phyloP scores from a whole-genome alignment of 2,113 vertebrate genomes.

The Craseonycteris thonglongyai region DNA sequence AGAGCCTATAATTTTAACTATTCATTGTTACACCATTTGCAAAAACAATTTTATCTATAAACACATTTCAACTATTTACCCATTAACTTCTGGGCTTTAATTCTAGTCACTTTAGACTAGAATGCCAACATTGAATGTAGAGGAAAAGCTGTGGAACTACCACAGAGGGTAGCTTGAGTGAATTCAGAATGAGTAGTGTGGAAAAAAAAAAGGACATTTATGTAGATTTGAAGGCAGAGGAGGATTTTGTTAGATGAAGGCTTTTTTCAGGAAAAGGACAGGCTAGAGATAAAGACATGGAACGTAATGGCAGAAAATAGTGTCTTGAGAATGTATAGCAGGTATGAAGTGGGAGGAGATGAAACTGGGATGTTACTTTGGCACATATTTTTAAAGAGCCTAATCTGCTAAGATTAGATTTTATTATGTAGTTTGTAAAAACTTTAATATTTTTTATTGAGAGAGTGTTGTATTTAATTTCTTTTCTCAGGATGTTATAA shows the following conservation, averaged over 20 bases:
- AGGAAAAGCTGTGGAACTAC: not conserved
- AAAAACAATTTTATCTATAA: not conserved
- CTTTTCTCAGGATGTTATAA: not conserved
- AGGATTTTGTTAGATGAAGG: not conserved
- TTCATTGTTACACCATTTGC: not conserved
- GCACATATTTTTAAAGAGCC: not conserved
- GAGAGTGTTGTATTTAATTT: not conserved
- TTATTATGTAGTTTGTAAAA: not conserved
- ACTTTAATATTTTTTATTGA: not conserved
- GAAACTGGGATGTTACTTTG: not conserved
- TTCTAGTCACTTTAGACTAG: not conserved
- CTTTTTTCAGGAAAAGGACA: not conserved
- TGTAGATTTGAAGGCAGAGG: not conserved
- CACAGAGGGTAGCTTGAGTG: not conserved
- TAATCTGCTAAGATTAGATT: not conserved
- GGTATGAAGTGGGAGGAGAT: not conserved
- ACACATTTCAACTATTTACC: not conserved
- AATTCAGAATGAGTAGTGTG: not conserved
- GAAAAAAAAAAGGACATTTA: not conserved
- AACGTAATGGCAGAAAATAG: not conserved
- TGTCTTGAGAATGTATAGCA: not conserved
- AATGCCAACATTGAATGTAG: not conserved
- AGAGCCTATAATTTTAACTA: constrained; percentile 22
- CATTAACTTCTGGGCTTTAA: not conserved
- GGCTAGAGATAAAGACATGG: not conserved